Conservation (phyloP, 2,113 vertebrate species). For the Cyphomyrus discorhynchus region DNA sequence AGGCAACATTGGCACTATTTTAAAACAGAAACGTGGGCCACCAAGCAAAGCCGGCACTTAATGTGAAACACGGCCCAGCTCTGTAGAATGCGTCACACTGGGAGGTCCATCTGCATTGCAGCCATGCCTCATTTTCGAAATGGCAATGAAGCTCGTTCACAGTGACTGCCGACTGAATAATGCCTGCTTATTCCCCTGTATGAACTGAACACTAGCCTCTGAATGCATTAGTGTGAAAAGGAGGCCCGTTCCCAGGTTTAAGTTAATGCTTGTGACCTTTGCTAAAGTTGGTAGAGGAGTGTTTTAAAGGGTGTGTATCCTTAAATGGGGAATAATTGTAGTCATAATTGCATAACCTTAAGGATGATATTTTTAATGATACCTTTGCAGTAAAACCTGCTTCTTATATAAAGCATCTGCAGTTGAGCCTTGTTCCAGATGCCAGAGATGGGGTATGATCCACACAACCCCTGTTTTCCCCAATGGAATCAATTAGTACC, state of each 20-base stretch:
- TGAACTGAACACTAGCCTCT: slow-evolving; percentile 34
- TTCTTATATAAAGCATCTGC: not conserved
- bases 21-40: slow-evolving; percentile 1
- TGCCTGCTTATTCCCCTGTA: slow-evolving; percentile 20
- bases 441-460: not conserved
- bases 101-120: slow-evolving; percentile 40
- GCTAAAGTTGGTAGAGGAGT: not conserved
- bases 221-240: slow-evolving; percentile 25
- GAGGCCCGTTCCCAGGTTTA: not conserved
- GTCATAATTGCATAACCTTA: not conserved
- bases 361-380: not conserved
- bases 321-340: not conserved
- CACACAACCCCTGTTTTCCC: not conserved
- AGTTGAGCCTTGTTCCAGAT: not conserved
- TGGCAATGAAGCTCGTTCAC: slow-evolving; percentile 41
- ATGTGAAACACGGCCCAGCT: slow-evolving; percentile 18
- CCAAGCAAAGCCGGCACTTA: slow-evolving; percentile 2
- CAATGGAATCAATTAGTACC: not conserved
- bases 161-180: slow-evolving; percentile 23
- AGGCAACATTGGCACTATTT: slow-evolving; percentile 6
- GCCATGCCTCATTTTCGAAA: slow-evolving; percentile 34
- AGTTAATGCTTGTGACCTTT: slow-evolving; percentile 17
- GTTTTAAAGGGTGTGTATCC: not conserved
- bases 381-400: not conserved
- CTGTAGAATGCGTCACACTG: slow-evolving; percentile 25